Evolutionary conservation across 2,888 invertebrate genomes (phyloP), one percentile per base, ranked within the genome.

Genomic region (Tanypteryx hageni): DNA sequence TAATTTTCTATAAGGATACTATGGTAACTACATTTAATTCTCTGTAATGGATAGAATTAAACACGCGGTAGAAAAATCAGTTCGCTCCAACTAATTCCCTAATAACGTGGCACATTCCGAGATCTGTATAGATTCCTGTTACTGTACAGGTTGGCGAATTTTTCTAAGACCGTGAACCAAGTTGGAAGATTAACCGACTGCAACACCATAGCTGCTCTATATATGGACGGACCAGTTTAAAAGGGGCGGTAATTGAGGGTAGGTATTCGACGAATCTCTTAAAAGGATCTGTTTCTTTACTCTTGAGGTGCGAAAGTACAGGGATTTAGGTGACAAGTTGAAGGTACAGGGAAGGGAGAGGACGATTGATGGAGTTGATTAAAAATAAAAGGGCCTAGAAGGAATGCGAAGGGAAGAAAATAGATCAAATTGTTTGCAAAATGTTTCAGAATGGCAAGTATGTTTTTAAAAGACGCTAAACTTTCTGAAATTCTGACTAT

Each of bases 221-320:
- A 76, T 76, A 76, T 27, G 76, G 76, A 76, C 14, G 76, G 22
- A 22, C 76, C 76, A 76, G 68, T 68, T 68, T 68, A 68, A 68
- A 76, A 5, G 76, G 11, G 76, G 27, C 76, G 76, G 76, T 76
- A 76, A 76, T 76, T 76, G 76, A 76, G 76, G 76, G 76, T 22
- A 76, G 76, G 76, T 76, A 76, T 76, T 76, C 76, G 76, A 76
- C 76, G 76, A 76, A 76, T 76, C 76, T 76, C 76, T 76, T 27
- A 27, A 76, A 76, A 76, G 27, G 76, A 76, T 76, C 76, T 76
- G 76, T 76, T 76, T 76, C 22, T 44, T 76, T 76, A 76, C 76
- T 27, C 22, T 76, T 76, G 76, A 76, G 76, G 76, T 76, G 76
- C 22, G 76, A 76, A 76, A 27, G 76, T 76, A 76, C 76, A 27